Conservation (phyloP, 92 coral and sea anemone genomes). For the Epizoanthus illoricatus region DNA sequence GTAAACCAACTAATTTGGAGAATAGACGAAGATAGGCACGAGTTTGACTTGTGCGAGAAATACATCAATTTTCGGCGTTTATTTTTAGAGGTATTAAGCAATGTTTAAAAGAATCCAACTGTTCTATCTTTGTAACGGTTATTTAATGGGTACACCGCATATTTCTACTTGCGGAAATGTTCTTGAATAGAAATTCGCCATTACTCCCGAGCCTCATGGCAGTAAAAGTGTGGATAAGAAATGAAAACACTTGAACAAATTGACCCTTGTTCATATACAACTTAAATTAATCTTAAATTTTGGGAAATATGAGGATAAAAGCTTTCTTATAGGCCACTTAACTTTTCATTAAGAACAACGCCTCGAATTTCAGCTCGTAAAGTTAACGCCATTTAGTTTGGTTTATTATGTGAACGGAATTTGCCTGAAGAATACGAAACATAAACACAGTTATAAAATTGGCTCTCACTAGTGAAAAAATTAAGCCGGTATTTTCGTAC, state of each 20-base stretch:
- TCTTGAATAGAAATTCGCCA: background rate
- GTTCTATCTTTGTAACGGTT: background rate
- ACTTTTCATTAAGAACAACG: conserved; percentile 36
- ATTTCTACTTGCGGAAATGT: conserved; percentile 31
- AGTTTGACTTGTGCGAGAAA: background rate
- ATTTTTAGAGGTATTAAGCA: conserved; percentile 43
- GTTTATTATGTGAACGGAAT: conserved; percentile 20
- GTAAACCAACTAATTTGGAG: conserved; percentile 54
- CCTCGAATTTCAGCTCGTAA: conserved; percentile 13
- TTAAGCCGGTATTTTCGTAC: conserved; percentile 1
- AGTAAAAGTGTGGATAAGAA: conserved; percentile 3
- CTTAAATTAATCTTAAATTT: conserved; percentile 68
- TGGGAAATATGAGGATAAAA: conserved; percentile 61
- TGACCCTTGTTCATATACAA: conserved; percentile 45
- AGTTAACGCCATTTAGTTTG: conserved; percentile 19
- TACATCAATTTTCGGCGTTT: background rate
- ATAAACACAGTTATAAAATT: conserved; percentile 39
- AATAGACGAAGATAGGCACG: conserved; percentile 45
- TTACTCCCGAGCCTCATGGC: conserved; percentile 1
- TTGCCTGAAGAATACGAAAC: conserved; percentile 5
- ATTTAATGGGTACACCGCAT: conserved; percentile 1
- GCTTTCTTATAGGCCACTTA: conserved; percentile 41
- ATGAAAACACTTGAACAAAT: conserved; percentile 42
- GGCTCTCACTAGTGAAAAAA: conserved; percentile 17
- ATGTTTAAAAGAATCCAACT: background rate